These are phyloP conservation scores for Pemphredon lugubris DNA, from an alignment of 2,888 invertebrate species.

Conservation along the genomic window DNA sequence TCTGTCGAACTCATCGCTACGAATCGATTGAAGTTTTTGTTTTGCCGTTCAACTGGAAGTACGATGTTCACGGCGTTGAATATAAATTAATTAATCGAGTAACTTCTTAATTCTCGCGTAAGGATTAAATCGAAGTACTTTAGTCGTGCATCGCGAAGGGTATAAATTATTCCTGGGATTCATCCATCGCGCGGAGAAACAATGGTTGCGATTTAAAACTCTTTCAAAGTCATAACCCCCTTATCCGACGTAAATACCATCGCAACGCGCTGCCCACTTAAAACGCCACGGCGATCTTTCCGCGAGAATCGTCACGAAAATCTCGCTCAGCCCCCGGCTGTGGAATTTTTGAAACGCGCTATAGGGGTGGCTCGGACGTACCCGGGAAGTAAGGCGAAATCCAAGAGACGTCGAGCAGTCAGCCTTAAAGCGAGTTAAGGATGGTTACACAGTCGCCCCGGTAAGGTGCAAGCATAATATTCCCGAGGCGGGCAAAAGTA, in stretches of 20 bases:
- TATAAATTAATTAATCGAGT: no score
- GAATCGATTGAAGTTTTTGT: neutral
- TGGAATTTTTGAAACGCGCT: conserved; percentile 34
- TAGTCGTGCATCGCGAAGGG: no score
- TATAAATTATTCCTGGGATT: no score
- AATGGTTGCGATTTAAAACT: no score
- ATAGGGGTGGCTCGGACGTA: conserved; percentile 8
- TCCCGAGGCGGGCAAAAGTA: conserved; percentile 68
- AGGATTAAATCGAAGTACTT: no score
- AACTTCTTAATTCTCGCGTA: no score
- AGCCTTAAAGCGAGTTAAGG: conserved; percentile 63
- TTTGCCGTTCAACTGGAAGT: no score
- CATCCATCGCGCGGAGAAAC: no score
- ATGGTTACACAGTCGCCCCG: conserved; percentile 65
- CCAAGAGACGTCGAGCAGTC: conserved; percentile 60
- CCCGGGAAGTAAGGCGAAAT: conserved; percentile 54
- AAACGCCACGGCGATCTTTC: conserved; percentile 36
- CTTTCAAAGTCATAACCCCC: no score
- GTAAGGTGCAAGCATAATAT: conserved; percentile 69
- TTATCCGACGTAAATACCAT: neutral
- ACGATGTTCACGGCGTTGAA: no score
- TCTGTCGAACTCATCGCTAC: conserved; percentile 2
- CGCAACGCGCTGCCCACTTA: conserved; percentile 26
- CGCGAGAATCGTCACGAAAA: neutral
- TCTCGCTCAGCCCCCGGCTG: neutral